These are phyloP conservation scores for Drosophila leonis DNA, from an alignment of 2,888 invertebrate genomes.

Conservation along the genomic window DNA sequence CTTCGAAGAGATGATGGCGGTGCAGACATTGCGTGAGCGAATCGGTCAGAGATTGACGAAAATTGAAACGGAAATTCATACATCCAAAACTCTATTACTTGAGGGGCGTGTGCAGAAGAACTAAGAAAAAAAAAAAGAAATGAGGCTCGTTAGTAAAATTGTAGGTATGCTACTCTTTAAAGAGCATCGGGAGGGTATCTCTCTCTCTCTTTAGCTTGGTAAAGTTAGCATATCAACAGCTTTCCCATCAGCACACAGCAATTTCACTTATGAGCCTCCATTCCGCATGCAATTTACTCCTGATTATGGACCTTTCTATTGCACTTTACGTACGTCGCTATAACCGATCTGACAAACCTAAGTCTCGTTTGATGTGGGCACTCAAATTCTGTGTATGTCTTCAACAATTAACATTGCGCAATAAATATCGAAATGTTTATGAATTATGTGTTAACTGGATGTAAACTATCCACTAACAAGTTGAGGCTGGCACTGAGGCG, in stretches of 20 bases:
- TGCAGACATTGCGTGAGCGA: conserved; percentile 32
- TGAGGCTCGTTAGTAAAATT: conserved; percentile 39
- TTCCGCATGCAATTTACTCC: conserved; percentile 38
- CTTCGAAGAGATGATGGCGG: conserved; percentile 33
- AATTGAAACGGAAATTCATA: conserved; percentile 44
- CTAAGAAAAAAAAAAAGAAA: conserved; percentile 20
- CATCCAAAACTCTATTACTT: conserved; percentile 19
- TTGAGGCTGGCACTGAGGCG: too few relatives aligned
- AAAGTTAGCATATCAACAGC: not conserved
- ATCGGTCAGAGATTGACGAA: conserved; percentile 35
- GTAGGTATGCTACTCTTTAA: conserved; percentile 1
- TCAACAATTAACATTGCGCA: conserved; percentile 18
- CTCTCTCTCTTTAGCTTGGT: not conserved
- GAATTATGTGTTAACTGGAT: not conserved
- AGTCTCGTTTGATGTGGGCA: conserved; percentile 22
- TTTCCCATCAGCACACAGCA: conserved; percentile 11
- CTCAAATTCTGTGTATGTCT: conserved; percentile 26
- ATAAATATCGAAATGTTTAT: conserved; percentile 38
- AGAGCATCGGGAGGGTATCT: not conserved
- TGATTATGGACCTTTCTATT: conserved; percentile 34
- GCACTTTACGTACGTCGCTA: conserved; percentile 27
- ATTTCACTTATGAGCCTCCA: conserved; percentile 25
- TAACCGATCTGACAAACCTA: conserved; percentile 1
- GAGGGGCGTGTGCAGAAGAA: conserved; percentile 12
- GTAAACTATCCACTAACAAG: not conserved